Percentiles rank a stretch among this genome's conserved stretches.
Evolutionary conservation across 2,113 vertebrate genomes (phyloP).

Genomic region (Neomonachus schauinslandi): DNA sequence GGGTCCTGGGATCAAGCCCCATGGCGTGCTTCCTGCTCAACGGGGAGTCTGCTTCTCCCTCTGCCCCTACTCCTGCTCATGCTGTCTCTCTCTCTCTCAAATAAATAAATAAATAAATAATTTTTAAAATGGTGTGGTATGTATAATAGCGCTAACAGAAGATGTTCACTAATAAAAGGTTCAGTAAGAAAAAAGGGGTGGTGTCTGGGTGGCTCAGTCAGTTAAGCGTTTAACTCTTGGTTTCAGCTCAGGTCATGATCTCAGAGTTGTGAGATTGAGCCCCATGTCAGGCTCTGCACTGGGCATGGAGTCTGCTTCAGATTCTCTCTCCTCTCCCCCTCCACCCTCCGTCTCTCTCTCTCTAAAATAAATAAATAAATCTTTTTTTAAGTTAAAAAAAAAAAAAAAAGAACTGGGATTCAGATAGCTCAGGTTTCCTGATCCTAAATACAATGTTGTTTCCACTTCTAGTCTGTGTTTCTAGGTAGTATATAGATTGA

Average conservation of each 20-base stretch:
- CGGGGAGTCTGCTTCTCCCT: neutral
- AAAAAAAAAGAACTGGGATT: neutral
- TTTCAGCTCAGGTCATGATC: neutral
- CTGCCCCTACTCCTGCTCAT: neutral
- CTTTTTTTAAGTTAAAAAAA: neutral
- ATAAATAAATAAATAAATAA: neutral
- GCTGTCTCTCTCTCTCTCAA: neutral
- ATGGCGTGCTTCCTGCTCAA: neutral
- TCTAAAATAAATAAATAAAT: neutral
- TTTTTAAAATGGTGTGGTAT: neutral
- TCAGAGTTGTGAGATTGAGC: neutral
- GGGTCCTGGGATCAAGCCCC: neutral
- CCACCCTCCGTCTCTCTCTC: neutral
- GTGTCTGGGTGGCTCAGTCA: neutral
- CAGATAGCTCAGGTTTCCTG: neutral
- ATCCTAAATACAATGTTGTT: slow-evolving; percentile 5
- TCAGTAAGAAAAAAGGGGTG: neutral
- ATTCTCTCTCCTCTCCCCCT: neutral
- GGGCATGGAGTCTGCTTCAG: neutral
- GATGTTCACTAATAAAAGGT: neutral
- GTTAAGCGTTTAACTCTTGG: neutral
- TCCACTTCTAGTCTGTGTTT: slow-evolving; percentile 3
- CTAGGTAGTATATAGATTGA: neutral
- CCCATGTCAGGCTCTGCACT: neutral
- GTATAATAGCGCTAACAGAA: neutral